These are phyloP conservation scores for Zaprionus kolodkinae DNA, from an alignment of 1,140 invertebrate genomes.

Conservation along the genomic window DNA sequence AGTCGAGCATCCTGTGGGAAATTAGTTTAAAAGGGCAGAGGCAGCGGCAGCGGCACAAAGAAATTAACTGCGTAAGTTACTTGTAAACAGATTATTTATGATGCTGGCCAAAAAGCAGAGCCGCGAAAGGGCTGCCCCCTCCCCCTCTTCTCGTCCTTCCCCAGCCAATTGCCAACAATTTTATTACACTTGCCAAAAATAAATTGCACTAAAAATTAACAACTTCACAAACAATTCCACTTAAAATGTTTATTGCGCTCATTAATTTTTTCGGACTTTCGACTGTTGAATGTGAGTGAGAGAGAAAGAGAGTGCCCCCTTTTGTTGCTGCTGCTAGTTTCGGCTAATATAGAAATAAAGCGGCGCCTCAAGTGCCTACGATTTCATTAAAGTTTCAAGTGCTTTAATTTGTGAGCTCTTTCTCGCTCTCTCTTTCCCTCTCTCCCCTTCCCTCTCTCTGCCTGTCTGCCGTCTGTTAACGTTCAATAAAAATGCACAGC, in stretches of 20 bases:
- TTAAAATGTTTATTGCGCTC: constrained; percentile 83
- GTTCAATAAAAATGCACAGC: constrained; percentile 70
- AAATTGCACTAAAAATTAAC: constrained; percentile 83
- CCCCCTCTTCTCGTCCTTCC: not conserved
- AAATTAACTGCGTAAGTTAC: constrained; percentile 80
- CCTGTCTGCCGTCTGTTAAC: constrained; percentile 22
- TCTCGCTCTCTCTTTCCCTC: constrained; percentile 24
- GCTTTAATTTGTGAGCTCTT: constrained; percentile 59
- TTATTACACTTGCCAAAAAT: constrained; percentile 77
- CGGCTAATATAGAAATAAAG: not conserved
- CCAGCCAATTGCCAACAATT: constrained; percentile 67
- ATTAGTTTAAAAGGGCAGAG: constrained; percentile 77
- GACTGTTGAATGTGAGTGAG: constrained; percentile 49
- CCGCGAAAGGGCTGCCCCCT: constrained; percentile 20
- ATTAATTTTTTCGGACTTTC: constrained; percentile 76
- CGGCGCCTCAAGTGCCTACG: constrained; percentile 38
- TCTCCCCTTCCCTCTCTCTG: not conserved
- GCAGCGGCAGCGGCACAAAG: constrained; percentile 30
- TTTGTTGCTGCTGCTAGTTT: constrained; percentile 31
- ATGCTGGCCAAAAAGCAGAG: constrained; percentile 38
- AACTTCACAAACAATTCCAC: constrained; percentile 81
- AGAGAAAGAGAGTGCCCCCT: constrained; percentile 11
- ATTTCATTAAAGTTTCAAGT: constrained; percentile 79
- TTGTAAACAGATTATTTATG: constrained; percentile 82
- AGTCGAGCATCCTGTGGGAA: constrained; percentile 64